Evolutionary conservation across 2,888 invertebrate genomes (phyloP), one percentile per base, ranked within the genome.

Genomic region (Adineta ricciae): DNA sequence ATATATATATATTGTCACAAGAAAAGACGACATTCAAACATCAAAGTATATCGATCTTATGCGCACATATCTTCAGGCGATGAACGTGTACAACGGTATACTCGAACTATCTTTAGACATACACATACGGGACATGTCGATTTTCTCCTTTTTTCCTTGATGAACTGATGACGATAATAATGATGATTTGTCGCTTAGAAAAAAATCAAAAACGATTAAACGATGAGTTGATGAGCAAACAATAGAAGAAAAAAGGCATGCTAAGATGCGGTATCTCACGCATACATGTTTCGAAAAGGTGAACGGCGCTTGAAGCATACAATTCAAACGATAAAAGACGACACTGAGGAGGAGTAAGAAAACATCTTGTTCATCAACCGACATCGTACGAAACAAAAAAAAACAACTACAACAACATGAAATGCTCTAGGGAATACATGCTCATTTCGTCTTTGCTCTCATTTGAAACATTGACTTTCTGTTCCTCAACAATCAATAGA

Each of bases 151-250:
- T 32, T 46, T 46, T 46, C 3, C 64, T 32, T 64, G 64, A 64
- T 64, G 32, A 64, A 64, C 64, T 64, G 64, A 64, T 64, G 64
- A 64, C 32, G 64, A 64, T 64, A 64, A 64, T 64, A 32, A 64
- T 64, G 64, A 64, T 64, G 64, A 64, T 64, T 64, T 64, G 64
- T 64, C 64, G 64, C 64, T 27, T n/a, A n/a, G 32, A 64, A 64
- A 64, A 64, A 64, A 64, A 64, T 64, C 64, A 64, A 64, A 64
- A 64, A 64, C 64, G 64, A 64, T 64, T 64, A 64, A 64, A 64
- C 64, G 64, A 64, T 64, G 36, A 64, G 36, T 64, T 64, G 64
- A 64, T 64, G 64, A 64, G 64, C 64, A 64, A 64, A 64, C 64
- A 64, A 64, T 64, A 64, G 64, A 64, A 32, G 46, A 56, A 56